phyloP scores from a whole-genome alignment of 2,888 invertebrate genomes.

The Vannuccia rotundouncinata region DNA sequence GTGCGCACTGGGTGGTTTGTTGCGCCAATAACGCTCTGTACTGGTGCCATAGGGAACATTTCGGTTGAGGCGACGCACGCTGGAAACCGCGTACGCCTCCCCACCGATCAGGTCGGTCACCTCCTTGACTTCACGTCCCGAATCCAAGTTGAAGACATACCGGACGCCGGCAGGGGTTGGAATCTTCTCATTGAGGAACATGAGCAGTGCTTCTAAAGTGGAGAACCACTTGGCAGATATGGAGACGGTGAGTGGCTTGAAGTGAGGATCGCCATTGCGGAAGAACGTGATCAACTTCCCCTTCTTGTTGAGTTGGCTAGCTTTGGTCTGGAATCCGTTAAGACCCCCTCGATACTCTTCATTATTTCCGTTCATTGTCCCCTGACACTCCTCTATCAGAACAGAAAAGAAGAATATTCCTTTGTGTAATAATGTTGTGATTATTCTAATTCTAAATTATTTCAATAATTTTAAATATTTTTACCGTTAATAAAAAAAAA shows the following conservation, averaged over 20 bases:
- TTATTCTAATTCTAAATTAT: too few species aligned
- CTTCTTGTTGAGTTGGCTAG: constrained; percentile 32
- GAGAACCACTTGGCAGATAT: constrained; percentile 80
- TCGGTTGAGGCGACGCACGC: constrained; percentile 65
- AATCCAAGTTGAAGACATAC: constrained; percentile 77
- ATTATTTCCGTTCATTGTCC: too few species aligned
- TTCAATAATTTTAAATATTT: too few species aligned
- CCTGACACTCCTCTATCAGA: too few species aligned
- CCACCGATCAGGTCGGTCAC: constrained; percentile 61
- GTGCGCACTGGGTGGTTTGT: constrained; percentile 42
- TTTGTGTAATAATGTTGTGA: too few species aligned
- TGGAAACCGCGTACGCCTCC: constrained; percentile 83
- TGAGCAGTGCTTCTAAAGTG: constrained; percentile 74
- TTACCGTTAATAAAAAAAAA: too few species aligned
- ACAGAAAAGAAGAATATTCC: too few species aligned
- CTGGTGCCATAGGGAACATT: constrained; percentile 46
- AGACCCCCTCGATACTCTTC: too few species aligned
- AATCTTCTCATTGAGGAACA: constrained; percentile 77
- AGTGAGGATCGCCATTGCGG: constrained; percentile 85
- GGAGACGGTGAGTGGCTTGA: constrained; percentile 77
- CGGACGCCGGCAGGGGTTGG: constrained; percentile 79
- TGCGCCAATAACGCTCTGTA: constrained; percentile 45
- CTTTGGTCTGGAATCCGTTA: background rate
- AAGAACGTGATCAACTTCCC: constrained; percentile 70
- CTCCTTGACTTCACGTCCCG: constrained; percentile 72